Evolutionary conservation across 2,113 vertebrate genomes (phyloP), one percentile per base, ranked within the genome.

Genomic region (Echinops telfairi): DNA sequence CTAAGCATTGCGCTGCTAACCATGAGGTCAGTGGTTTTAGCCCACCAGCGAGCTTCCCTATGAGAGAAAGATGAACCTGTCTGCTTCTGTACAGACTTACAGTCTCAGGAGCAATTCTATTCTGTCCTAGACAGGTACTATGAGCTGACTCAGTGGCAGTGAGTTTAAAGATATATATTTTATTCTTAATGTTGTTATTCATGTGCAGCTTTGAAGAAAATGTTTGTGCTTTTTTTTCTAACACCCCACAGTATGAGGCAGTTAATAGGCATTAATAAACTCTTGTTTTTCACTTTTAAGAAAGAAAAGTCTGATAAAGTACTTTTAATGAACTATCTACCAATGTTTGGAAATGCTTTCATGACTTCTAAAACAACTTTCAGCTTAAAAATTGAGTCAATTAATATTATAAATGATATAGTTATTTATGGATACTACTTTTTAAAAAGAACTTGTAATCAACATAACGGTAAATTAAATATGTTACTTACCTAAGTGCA

Each of bases 401-500:
- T 47, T 77, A 84, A 40, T 83, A 86, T 43, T 83, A 7, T 43
- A 93, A 81, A 36, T 83, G 83, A 38, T 83, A 7, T 43, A 93
- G 79, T 58, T 80, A 94, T 5, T 6, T 76, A 43, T 14, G 33
- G 22, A 47, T 8, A 64, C 11, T 43, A 57, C 23, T 89, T 91
- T 77, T 75, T 1, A 6, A 1, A 84, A 9, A 1, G 71, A 93
- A 70, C n/a, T 78, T 36, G 10, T n/a, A 87, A 82, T 86, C 68
- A 86, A 78, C 27, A 88, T 57, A 89, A 89, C 80, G 47, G 31
- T 33, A 85, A 79, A 83, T 89, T 88, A 93, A 93, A 95, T 80
- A 79, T n/a, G 2, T 89, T 47, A 98, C 99, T 98, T 98, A 99
- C 99, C 99, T 99, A n/a, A 99, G 98, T 8, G 99, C 99, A 66